Base-by-base conservation (phyloP, 2,888 invertebrate genomes). In the Idaea biselata region DNA sequence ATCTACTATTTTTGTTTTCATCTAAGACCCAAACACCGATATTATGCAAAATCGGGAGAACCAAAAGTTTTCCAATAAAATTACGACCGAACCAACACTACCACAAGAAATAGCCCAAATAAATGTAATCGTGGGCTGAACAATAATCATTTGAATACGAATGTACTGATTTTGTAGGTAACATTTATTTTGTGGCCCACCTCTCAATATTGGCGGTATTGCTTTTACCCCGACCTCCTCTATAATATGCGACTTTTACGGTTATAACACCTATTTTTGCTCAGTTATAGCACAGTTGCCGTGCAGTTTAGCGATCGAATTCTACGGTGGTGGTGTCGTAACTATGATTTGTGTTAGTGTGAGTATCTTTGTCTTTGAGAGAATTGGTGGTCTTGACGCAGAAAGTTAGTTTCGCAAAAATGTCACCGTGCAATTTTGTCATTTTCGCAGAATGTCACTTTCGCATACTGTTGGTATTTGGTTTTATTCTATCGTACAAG, bases 101-200 rank as follows among this genome's bases (percentile, higher is more conserved):
- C 63, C 69, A 57, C 69, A 68, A 70, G 71, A 70, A 84, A 87
- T 82, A 77, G 80, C 82, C 83, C 75, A 86, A 88, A 90, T 88
- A 89, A 89, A 89, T 86, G 88, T 87, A 87, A 89, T 88, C 80
- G 84, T 77, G 81, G 82, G 78, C 81, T 79, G 81, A 83, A 89
- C 88, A 89, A 90, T 90, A 90, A 90, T 88, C 89, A 88, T 91
- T 91, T 91, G 90, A 90, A 90, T 91, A 88, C 81, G 83, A 91
- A 91, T 89, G 85, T 87, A 84, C 88, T 84, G 89, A 90, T 90
- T 90, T 88, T 72, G 76, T 76, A 69, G 69, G 70, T 64, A 65
- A 72, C 72, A 72, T 72, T 72, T 70, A 72, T 71, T 72, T 69
- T 57, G 67, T 62, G 68, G 70, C 67, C 69, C 71, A 72, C 73